Conservation (phyloP, 2,888 invertebrate species). For the Apoda limacodes region DNA sequence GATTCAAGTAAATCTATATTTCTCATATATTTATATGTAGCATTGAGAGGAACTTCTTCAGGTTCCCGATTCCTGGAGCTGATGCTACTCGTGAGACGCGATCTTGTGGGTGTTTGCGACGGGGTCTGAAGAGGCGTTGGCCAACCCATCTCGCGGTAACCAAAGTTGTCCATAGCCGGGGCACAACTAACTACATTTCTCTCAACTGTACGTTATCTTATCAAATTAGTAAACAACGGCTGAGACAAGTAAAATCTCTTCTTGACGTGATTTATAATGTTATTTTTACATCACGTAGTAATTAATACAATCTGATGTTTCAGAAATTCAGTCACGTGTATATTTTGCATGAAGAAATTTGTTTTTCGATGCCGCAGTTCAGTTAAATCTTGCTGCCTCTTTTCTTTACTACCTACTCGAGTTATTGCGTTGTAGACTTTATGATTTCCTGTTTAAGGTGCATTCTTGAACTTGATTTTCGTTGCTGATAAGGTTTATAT, state of each 20-base stretch:
- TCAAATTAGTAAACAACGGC: slow-evolving; percentile 39
- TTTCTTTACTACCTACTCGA: no score
- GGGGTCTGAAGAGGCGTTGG: slow-evolving; percentile 47
- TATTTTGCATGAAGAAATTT: no score
- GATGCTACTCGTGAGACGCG: slow-evolving; percentile 47
- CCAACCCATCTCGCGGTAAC: slow-evolving; percentile 72
- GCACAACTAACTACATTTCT: slow-evolving; percentile 37
- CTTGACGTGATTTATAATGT: slow-evolving; percentile 52
- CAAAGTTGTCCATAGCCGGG: slow-evolving; percentile 72
- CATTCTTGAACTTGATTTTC: no score
- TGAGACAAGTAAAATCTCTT: slow-evolving; percentile 36
- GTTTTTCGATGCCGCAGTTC: no score
- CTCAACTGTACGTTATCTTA: slow-evolving; percentile 41
- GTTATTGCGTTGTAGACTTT: no score
- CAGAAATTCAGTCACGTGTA: no score
- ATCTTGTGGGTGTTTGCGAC: slow-evolving; percentile 32
- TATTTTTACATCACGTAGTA: slow-evolving; percentile 47
- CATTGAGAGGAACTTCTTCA: slow-evolving; percentile 71
- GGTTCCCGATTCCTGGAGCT: slow-evolving; percentile 49
- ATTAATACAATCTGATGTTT: slow-evolving; percentile 14
- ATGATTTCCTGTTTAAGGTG: no score
- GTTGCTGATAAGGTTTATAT: no score
- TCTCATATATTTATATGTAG: slow-evolving; percentile 42
- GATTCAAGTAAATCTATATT: slow-evolving; percentile 71
- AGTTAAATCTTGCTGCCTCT: no score